Evolutionary conservation across 2,888 invertebrate genomes (phyloP).

Genomic region (Himalopsyche japonica): DNA sequence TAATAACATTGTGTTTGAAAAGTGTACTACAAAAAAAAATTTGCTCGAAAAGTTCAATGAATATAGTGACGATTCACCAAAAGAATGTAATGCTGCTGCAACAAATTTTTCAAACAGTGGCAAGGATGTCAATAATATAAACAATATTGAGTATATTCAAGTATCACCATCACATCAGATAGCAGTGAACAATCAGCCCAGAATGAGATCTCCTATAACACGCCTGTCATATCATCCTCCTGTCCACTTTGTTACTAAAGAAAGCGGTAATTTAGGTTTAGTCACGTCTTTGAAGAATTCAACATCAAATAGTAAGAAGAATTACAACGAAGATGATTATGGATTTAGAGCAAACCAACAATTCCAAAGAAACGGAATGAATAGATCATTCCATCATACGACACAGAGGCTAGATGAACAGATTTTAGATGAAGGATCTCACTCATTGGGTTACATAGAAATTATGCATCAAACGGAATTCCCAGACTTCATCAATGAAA

Average conservation of each 20-base stretch:
- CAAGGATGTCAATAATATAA: slow-evolving; percentile 45
- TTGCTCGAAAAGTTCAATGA: slow-evolving; percentile 47
- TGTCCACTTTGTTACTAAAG: slow-evolving; percentile 25
- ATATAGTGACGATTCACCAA: slow-evolving; percentile 53
- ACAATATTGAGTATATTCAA: slow-evolving; percentile 56
- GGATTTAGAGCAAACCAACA: slow-evolving; percentile 4
- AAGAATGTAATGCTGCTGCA: slow-evolving; percentile 46
- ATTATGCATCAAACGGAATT: slow-evolving; percentile 46
- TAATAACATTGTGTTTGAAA: slow-evolving; percentile 51
- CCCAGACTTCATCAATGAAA: slow-evolving; percentile 32
- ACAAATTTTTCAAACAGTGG: background rate
- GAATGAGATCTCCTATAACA: slow-evolving; percentile 57
- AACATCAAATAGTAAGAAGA: background rate
- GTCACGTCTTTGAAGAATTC: slow-evolving; percentile 3
- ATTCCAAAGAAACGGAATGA: slow-evolving; percentile 57
- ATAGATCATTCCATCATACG: slow-evolving; percentile 57
- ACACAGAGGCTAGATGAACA: slow-evolving; percentile 57
- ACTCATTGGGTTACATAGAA: slow-evolving; percentile 56
- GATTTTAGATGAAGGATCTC: slow-evolving; percentile 57
- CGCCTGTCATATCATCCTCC: slow-evolving; percentile 53
- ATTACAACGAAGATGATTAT: slow-evolving; percentile 16
- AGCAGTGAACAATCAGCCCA: slow-evolving; percentile 57
- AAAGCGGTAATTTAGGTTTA: background rate
- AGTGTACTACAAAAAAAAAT: slow-evolving; percentile 55
- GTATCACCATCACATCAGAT: slow-evolving; percentile 56